phyloP scores from a whole-genome alignment of 2,797 vertebrate species.

The Rousettus madagascariensis region DNA sequence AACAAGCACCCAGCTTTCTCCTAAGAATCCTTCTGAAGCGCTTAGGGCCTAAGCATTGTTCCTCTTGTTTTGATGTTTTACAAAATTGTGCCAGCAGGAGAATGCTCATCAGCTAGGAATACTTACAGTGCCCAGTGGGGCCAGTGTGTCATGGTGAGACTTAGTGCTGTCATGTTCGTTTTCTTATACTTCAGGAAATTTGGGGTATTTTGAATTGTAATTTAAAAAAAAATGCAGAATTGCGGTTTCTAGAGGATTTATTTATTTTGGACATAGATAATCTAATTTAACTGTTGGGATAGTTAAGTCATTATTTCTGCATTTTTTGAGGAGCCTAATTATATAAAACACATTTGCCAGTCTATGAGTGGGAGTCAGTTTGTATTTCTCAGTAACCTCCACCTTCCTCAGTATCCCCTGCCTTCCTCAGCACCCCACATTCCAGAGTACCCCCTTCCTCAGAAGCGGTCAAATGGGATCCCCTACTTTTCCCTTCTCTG shows the following conservation, averaged over 20 bases:
- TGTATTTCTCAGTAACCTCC: background rate
- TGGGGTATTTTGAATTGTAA: background rate
- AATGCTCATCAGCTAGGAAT: fast-evolving
- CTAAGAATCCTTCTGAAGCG: background rate
- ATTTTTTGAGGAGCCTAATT: background rate
- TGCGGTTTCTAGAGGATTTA: background rate
- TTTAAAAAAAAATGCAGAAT: background rate
- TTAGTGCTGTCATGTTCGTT: background rate
- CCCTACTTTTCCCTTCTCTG: too few species aligned
- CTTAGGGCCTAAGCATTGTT: too few species aligned
- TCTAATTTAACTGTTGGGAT: background rate
- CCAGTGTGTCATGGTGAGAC: fast-evolving
- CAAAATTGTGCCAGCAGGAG: background rate
- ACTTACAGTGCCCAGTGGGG: background rate
- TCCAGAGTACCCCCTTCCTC: background rate
- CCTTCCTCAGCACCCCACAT: background rate
- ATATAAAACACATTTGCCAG: background rate
- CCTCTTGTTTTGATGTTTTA: background rate
- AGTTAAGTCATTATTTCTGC: background rate
- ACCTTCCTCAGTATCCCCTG: background rate
- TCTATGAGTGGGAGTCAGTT: background rate
- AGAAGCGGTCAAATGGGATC: background rate
- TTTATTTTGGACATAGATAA: background rate
- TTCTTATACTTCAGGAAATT: background rate
- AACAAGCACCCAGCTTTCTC: background rate